Conservation (phyloP, 2,113 vertebrate genomes). For the Uropsilus gracilis region DNA sequence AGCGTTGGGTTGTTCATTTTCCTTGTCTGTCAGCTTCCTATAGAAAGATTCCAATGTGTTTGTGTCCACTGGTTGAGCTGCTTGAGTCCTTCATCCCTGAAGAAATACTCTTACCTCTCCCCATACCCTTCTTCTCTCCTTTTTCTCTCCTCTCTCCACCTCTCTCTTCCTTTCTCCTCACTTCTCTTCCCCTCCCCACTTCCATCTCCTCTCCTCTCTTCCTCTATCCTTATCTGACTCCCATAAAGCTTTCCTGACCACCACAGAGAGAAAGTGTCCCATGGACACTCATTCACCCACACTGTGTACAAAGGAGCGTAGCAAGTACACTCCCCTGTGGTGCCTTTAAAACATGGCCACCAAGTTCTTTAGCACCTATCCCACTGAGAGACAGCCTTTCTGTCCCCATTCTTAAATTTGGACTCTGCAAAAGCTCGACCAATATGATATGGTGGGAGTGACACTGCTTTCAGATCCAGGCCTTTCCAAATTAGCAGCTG, state of each 20-base stretch:
- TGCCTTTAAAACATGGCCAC: not conserved
- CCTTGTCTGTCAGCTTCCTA: not conserved
- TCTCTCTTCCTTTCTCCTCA: not conserved
- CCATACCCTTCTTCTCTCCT: not conserved
- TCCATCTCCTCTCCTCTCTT: too few species aligned
- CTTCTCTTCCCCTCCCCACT: accelerated
- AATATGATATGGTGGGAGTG: not conserved
- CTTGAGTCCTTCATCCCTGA: not conserved
- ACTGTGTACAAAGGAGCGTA: slow-evolving; percentile 67
- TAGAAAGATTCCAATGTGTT: not conserved
- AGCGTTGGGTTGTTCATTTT: not conserved
- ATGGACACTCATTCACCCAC: not conserved
- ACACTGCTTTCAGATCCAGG: not conserved
- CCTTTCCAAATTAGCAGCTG: not conserved
- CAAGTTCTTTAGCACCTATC: not conserved
- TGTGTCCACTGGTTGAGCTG: not conserved
- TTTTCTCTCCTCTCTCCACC: too few species aligned
- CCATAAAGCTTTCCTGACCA: slow-evolving; percentile 71
- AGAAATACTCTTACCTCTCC: not conserved
- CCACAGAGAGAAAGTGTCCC: slow-evolving; percentile 32
- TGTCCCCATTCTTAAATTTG: not conserved
- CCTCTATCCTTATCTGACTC: not conserved
- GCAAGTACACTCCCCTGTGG: slow-evolving; percentile 19
- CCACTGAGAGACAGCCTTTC: not conserved
- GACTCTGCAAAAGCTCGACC: not conserved